Conservation (phyloP, 2,113 vertebrate species). For the Malurus alboscapulatus region DNA sequence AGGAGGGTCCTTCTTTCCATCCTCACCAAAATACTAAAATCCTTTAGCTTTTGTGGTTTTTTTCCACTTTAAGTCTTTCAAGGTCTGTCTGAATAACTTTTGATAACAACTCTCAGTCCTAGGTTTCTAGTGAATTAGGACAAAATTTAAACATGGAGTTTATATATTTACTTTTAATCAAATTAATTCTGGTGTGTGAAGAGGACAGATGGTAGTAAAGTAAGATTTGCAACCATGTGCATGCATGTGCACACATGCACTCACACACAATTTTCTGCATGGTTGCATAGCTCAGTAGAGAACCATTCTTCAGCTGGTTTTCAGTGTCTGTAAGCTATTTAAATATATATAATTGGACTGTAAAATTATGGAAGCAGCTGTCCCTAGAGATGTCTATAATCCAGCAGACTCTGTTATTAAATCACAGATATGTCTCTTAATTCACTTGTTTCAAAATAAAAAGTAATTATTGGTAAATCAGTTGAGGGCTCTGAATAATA, state of each 20-base stretch:
- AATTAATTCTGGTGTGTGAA: not conserved
- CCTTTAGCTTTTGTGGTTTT: not conserved
- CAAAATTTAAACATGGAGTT: not conserved
- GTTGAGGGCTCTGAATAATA: not conserved
- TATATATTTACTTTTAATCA: not conserved
- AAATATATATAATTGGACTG: not conserved
- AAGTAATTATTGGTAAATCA: not conserved
- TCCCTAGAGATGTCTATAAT: not conserved
- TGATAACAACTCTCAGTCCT: not conserved
- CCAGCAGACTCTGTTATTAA: not conserved
- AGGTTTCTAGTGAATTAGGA: not conserved
- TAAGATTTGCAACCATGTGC: not conserved
- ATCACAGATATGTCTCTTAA: not conserved
- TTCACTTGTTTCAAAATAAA: conserved; percentile 5
- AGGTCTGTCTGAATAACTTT: not conserved
- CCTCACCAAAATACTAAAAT: not conserved
- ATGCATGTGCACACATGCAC: not conserved
- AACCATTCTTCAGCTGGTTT: not conserved
- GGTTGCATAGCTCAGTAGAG: not conserved
- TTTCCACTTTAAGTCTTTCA: not conserved
- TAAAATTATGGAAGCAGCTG: not conserved
- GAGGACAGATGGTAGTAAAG: not conserved
- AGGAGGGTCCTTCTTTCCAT: not conserved
- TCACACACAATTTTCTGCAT: not conserved
- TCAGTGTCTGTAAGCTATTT: not conserved